phyloP scores from a whole-genome alignment of 1,140 invertebrate genomes.

The Megalonaias nervosa region DNA sequence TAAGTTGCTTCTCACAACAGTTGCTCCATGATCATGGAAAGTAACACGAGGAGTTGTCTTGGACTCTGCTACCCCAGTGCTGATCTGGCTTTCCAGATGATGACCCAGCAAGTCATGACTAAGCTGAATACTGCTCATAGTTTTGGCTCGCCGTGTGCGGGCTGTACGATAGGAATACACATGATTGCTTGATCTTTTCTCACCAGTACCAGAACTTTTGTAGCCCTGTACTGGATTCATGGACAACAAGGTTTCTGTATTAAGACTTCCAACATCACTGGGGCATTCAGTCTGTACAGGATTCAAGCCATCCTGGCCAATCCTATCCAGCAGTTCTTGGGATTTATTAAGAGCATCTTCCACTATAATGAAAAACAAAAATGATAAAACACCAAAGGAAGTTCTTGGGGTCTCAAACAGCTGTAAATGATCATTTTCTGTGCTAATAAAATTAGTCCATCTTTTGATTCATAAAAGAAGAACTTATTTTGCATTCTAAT shows the following conservation, averaged over 20 bases:
- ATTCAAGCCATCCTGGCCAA: constrained; percentile 16
- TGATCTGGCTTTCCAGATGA: constrained; percentile 12
- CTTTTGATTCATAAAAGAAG: no score
- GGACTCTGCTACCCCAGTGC: background rate
- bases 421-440: no score
- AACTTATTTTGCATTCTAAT: no score
- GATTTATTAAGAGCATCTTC: constrained; percentile 33
- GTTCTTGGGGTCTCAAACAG: background rate
- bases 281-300: constrained; percentile 12
- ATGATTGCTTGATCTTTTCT: constrained; percentile 17
- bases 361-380: constrained; percentile 11
- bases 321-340: constrained; percentile 21
- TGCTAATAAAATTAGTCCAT: no score
- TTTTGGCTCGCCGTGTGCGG: constrained; percentile 25
- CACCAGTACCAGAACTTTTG: background rate
- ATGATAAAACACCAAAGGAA: background rate
- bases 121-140: constrained; percentile 34
- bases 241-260: constrained; percentile 25
- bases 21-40: constrained; percentile 19
- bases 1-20: background rate
- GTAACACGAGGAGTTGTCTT: constrained; percentile 15
- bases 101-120: constrained; percentile 33
- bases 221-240: constrained; percentile 24
- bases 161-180: constrained; percentile 28
- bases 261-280: constrained; percentile 28